phyloP scores from a whole-genome alignment of 2,888 invertebrate genomes.

The Latrodectus elegans region DNA sequence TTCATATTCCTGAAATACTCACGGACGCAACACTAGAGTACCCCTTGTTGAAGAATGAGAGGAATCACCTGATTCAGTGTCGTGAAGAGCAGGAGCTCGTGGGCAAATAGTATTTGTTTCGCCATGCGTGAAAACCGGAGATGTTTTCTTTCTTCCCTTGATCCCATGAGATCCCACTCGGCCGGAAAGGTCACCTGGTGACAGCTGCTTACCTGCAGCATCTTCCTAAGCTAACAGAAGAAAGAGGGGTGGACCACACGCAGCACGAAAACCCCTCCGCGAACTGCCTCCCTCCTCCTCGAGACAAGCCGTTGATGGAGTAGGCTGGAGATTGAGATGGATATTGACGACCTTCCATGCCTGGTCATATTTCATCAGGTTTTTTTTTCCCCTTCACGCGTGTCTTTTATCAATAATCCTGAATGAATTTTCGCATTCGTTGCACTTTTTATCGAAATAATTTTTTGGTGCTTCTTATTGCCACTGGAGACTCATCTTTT shows the following conservation, averaged over 20 bases:
- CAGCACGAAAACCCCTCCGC: constrained; percentile 25
- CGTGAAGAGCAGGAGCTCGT: too few species aligned
- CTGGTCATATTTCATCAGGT: not conserved
- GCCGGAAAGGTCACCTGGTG: constrained; percentile 55
- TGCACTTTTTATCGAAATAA: not conserved
- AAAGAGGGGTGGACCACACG: constrained; percentile 50
- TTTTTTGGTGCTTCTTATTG: too few species aligned
- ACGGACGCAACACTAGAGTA: too few species aligned
- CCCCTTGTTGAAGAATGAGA: too few species aligned
- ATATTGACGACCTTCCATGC: constrained; percentile 35
- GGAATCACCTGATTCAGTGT: too few species aligned
- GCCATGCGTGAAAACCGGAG: constrained; percentile 1
- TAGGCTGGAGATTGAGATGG: constrained; percentile 58
- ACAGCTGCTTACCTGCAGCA: constrained; percentile 41
- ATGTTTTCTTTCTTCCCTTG: not conserved
- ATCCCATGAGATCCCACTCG: constrained; percentile 23
- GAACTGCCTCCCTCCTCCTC: constrained; percentile 37
- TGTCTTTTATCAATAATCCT: not conserved
- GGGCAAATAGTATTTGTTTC: not conserved
- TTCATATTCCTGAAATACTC: too few species aligned
- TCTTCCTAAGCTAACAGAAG: constrained; percentile 35
- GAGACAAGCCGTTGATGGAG: constrained; percentile 46
- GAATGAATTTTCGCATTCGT: not conserved
- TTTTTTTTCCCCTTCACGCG: not conserved
- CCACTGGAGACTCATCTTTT: too few species aligned